Percentiles rank a stretch among this genome's conserved stretches.
phyloP scores from a whole-genome alignment of 2,888 invertebrate species.

The Theristus sp. region DNA sequence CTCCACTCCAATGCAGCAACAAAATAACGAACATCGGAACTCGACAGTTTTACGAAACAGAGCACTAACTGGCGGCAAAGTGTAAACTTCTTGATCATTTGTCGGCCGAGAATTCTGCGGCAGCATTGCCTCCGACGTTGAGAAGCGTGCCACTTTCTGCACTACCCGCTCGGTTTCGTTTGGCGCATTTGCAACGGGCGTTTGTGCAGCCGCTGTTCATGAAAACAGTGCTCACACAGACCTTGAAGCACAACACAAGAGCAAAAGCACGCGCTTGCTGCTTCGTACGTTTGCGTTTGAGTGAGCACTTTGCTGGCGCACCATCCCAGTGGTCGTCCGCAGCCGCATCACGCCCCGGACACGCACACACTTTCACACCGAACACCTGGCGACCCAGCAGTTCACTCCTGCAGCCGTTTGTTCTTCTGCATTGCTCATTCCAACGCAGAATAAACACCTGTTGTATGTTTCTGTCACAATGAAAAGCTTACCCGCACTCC shows the following conservation, averaged over 20 bases:
- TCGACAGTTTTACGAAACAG: too few relatives aligned
- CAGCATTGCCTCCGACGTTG: background rate
- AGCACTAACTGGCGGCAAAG: too few relatives aligned
- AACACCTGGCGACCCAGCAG: conserved; percentile 49
- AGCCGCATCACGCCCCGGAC: conserved; percentile 53
- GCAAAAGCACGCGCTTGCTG: too few relatives aligned
- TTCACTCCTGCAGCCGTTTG: conserved; percentile 38
- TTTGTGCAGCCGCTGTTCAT: background rate
- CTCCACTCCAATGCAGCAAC: too few relatives aligned
- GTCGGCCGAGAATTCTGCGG: too few relatives aligned
- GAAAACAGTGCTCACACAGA: background rate
- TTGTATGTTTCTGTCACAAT: background rate
- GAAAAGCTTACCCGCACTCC: conserved; percentile 32
- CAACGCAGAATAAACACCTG: too few relatives aligned
- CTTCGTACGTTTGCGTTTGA: too few relatives aligned
- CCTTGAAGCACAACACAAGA: too few relatives aligned
- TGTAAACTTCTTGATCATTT: background rate
- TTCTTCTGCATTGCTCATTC: too few relatives aligned
- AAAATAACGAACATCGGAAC: too few relatives aligned
- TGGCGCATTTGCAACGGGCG: background rate
- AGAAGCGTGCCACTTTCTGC: background rate
- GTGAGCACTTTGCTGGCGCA: too few relatives aligned
- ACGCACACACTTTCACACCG: conserved; percentile 56
- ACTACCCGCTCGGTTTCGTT: conserved; percentile 22
- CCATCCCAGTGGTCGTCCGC: conserved; percentile 41